phyloP scores from a whole-genome alignment of 2,888 invertebrate species.

The Xylota segnis region DNA sequence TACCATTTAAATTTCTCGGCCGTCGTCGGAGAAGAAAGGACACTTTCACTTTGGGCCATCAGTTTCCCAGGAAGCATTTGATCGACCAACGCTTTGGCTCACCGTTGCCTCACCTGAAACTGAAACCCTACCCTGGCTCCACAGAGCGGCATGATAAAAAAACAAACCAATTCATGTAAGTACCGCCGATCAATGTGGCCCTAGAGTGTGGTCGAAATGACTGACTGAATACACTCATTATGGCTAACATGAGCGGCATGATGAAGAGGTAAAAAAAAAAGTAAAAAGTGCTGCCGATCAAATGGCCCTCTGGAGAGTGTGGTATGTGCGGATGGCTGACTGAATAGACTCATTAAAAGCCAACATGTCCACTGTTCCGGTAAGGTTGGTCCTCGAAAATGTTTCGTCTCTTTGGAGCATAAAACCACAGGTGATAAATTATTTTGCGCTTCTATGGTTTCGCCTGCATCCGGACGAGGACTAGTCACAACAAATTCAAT shows the following conservation, averaged over 20 bases:
- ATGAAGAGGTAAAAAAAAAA: slow-evolving; percentile 31
- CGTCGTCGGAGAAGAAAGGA: slow-evolving; percentile 4
- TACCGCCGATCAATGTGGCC: slow-evolving; percentile 29
- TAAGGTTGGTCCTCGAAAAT: slow-evolving; percentile 20
- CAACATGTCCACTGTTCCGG: slow-evolving; percentile 59
- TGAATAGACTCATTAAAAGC: slow-evolving; percentile 71
- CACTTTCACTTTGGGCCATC: slow-evolving; percentile 70
- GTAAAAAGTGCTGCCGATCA: slow-evolving; percentile 27
- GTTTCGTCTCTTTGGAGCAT: slow-evolving; percentile 21
- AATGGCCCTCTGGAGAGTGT: slow-evolving; percentile 30
- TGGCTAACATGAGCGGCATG: slow-evolving; percentile 43
- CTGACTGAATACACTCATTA: slow-evolving; percentile 74
- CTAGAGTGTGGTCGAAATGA: slow-evolving; percentile 52
- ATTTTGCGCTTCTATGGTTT: slow-evolving; percentile 62
- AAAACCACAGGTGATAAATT: slow-evolving; percentile 69
- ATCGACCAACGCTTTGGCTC: slow-evolving; percentile 35
- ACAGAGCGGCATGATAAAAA: slow-evolving; percentile 41
- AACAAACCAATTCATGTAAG: slow-evolving; percentile 13
- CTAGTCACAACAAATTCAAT: slow-evolving; percentile 72
- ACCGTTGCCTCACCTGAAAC: slow-evolving; percentile 1
- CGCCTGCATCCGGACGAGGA: slow-evolving; percentile 36
- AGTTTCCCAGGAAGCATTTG: slow-evolving; percentile 57
- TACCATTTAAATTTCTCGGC: slow-evolving; percentile 37
- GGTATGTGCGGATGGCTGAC: slow-evolving; percentile 58
- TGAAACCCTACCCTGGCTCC: slow-evolving; percentile 21